These are phyloP conservation scores for Hartigia nigra DNA, from an alignment of 2,888 invertebrate genomes.

Conservation along the genomic window DNA sequence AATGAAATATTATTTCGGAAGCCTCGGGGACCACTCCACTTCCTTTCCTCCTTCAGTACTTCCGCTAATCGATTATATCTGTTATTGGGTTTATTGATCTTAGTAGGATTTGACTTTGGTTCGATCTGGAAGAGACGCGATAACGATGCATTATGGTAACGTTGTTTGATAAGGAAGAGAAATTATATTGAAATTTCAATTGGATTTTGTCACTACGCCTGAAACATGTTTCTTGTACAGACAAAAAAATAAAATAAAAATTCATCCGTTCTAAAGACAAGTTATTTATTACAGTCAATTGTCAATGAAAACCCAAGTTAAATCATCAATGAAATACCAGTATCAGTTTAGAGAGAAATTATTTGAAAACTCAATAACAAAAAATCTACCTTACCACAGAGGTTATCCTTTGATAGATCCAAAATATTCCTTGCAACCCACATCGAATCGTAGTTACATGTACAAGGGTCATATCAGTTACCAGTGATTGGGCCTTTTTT, in stretches of 20 bases:
- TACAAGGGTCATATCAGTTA: background rate
- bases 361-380: background rate
- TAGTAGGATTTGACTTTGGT: background rate
- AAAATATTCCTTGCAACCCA: background rate
- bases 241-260: too few relatives aligned
- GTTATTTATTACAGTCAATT: too few relatives aligned
- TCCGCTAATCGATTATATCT: background rate
- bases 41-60: background rate
- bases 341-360: background rate
- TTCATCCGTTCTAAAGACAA: too few relatives aligned
- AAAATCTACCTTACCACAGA: background rate
- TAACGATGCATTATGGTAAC: background rate
- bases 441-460: background rate
- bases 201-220: too few relatives aligned
- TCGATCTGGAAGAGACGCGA: background rate
- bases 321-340: too few relatives aligned
- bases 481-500: conserved; percentile 2
- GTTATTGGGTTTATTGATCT: background rate
- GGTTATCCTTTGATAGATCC: background rate
- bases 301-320: too few relatives aligned
- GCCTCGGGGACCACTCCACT: conserved; percentile 24
- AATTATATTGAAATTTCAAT: too few relatives aligned
- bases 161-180: background rate
- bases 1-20: conserved; percentile 54
- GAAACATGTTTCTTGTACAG: too few relatives aligned